Evolutionary conservation across 1,140 invertebrate genomes (phyloP), one percentile per base, ranked within the genome.

Genomic region (Stegodyphus mimosarum): DNA sequence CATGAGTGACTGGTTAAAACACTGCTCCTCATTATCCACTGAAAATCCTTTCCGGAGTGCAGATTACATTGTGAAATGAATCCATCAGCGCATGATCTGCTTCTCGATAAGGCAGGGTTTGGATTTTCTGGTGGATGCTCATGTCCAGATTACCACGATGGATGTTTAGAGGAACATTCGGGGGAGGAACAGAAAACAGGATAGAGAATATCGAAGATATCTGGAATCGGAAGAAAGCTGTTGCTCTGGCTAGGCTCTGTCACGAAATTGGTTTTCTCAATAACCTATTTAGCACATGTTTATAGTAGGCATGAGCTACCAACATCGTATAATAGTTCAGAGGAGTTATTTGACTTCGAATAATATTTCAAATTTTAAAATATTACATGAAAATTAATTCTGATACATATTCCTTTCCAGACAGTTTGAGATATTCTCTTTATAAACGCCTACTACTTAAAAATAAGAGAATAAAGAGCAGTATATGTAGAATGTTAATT

Each of bases 91-190:
- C 67, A 71, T 18, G 77, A 71, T 71, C 60, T 18, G 53, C 17
- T 33, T 33, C 4, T 9, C 33, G 77, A 80, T 71, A 71, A 80
- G 52, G 52, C 67, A 52, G 53, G 17, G 77, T 79, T 79, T 79
- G 67, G 52, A 71, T 80, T 80, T 80, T 80, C 77, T 66, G 52
- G 33, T 63, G 77, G 77, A 60, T 80, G 67, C 51, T 17, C 77
- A 60, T n/a, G 67, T 80, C 77, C 52, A 70, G 67, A 80, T 80
- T 80, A 80, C 67, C 17, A 80, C 77, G 66, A 80, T 80, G 67
- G 52, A 80, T 80, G 77, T 71, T 70, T 63, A 17, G 60, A 71
- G 52, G 77, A 33, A 60, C 33, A 33, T 33, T 33, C 33, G 33
- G 52, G 10, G 53, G 50, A 67, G 51, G 49, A 50, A 33, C 11